These are phyloP conservation scores for Molossus alvarezi DNA, from an alignment of 2,797 vertebrate species.

Conservation along the genomic window DNA sequence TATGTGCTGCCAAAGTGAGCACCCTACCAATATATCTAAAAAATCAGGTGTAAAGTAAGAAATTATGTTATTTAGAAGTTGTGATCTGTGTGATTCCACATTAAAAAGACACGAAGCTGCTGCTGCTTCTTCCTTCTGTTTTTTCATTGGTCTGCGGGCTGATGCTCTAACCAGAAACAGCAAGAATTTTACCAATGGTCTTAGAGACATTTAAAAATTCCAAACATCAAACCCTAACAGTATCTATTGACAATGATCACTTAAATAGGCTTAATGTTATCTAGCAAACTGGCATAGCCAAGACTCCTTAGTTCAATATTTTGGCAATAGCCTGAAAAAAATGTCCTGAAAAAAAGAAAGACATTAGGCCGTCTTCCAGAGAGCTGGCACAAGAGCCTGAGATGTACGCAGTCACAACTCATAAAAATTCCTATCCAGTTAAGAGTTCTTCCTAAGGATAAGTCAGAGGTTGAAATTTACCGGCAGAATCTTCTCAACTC, in stretches of 20 bases:
- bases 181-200: not conserved
- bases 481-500: constrained; percentile 18
- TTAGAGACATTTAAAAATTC: constrained; percentile 34
- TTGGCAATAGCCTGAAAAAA: constrained; percentile 36
- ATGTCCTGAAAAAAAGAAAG: not conserved
- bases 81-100: constrained; percentile 7
- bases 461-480: constrained; percentile 33
- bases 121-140: not conserved
- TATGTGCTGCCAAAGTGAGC: too few species aligned
- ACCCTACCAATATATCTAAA: not conserved
- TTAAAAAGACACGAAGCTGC: not conserved
- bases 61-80: not conserved
- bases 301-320: constrained; percentile 59
- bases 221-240: not conserved
- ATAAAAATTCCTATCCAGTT: not conserved
- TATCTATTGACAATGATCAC: not conserved
- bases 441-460: constrained; percentile 35
- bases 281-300: constrained; percentile 37
- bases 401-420: not conserved
- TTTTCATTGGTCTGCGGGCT: not conserved
- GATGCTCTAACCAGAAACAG: not conserved
- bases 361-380: not conserved
- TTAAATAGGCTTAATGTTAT: constrained; percentile 21
- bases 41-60: not conserved
- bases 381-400: not conserved